Evolutionary conservation across 2,797 vertebrate species (phyloP), one percentile per base, ranked within the genome.

Genomic region (Catharus ustulatus): DNA sequence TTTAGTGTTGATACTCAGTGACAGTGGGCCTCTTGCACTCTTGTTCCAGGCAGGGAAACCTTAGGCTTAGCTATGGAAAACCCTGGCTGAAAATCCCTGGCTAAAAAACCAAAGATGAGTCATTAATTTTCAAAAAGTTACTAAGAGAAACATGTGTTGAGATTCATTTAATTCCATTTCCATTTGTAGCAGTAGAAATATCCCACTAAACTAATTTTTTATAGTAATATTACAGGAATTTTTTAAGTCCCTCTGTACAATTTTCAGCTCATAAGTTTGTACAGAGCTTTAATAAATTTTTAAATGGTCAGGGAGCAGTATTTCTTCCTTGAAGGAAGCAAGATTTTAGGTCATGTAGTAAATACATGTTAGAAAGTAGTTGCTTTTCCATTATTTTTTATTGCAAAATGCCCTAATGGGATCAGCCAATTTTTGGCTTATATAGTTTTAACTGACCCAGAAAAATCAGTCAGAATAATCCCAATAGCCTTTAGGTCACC

Each of bases 41-140:
- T 71, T 84, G 24, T 74, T 94, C 61, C 75, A 90, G 59, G 45
- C 91, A 95, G 74, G 93, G 87, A 94, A 96, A 49, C 49, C 80
- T 87, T 91, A 74, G 74, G 52, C 57, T 91, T 89, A 87, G 46
- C 80, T 94, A 64, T 94, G 91, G 93, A 92, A 96, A 96, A 89
- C 77, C 83, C 95, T 94, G 61, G 38, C 87, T 91, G 93, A 90
- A 96, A 96, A 93, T 95, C 95, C 95, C 93, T 96, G 79, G 51
- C 64, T 81, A 66, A 80, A 94, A 93, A 90, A 49, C 61, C 74
- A 91, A 82, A 42, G 74, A 96, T 96, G 95, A 96, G 87, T 97
- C 95, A 97, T 59, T 84, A 61, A 74, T 93, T 88, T 96, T 96
- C 55, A 94, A 71, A 93, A 91, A 82, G 77, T 89, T 69, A 59